Conservation (phyloP, 2,113 vertebrate genomes). For the Eudyptes chrysolophus region DNA sequence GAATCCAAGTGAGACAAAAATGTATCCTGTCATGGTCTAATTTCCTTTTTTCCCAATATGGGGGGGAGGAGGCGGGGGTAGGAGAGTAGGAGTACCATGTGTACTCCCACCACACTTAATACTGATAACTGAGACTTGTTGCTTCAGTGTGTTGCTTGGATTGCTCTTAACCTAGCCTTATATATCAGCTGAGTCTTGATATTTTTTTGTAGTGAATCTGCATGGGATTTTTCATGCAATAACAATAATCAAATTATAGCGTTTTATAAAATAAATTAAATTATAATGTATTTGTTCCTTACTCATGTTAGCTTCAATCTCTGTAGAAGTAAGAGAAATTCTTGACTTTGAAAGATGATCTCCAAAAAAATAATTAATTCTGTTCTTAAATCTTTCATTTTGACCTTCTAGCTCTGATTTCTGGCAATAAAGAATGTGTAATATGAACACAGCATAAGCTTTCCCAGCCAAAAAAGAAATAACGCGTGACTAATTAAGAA, state of each 20-base stretch:
- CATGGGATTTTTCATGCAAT: background rate
- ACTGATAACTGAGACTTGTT: background rate
- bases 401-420: conserved; percentile 2
- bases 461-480: conserved; percentile 2
- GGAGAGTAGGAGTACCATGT: background rate
- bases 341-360: background rate
- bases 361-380: background rate
- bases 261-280: background rate
- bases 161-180: background rate
- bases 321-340: background rate
- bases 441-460: background rate
- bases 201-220: background rate
- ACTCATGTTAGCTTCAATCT: background rate
- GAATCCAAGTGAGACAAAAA: background rate
- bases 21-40: background rate
- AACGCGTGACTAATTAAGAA: conserved; percentile 43
- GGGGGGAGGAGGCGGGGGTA: no score
- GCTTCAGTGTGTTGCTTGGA: background rate
- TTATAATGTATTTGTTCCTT: background rate
- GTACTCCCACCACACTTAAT: background rate
- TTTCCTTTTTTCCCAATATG: background rate
- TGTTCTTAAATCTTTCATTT: background rate
- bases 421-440: background rate
- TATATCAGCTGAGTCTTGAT: background rate
- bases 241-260: background rate